Base-by-base conservation (phyloP, 2,113 vertebrate genomes). In the Otus sunia region DNA sequence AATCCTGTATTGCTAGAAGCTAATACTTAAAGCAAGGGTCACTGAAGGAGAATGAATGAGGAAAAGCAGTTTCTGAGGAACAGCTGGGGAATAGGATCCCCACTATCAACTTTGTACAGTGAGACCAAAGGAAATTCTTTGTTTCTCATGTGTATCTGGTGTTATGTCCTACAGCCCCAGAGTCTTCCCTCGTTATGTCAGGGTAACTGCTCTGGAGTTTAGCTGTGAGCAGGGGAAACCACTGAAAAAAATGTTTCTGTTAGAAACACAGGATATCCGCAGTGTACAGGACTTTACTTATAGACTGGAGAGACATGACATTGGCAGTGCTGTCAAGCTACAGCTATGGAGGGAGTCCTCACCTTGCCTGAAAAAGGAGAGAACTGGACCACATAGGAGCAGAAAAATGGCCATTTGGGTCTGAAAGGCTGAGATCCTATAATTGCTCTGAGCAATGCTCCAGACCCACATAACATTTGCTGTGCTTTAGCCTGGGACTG, bases 291-390 rank as follows among this genome's bases (percentile, higher is more conserved):
- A 8, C 14, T 45, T 63, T 9, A 8, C 53, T 81, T 81, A 20
- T 7, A 13, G 72, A 43, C 20, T 7, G 25, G 27, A 49, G 15
- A 60, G 16, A 30, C 2, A 0, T 4, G 11, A 3, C 21, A 5
- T 3, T 79, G 67, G 56, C 43, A 63, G n/a, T 2, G 4, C 43
- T 76, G 26, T 39, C 3, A 18, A 62, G 45, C 16, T 36, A 9
- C 59, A 62, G 1, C 55, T 49, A 1, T 4, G 19, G 26, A 64
- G 9, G 36, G 26, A 64, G 10, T 52, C 59, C 66, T 66, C 30
- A 36, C 12, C 11, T 85, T 79, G 62, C 30, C 55, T 69, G 32
- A 55, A 1, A 2, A 10, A 72, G 11, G 32, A 25, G 21, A 64
- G 11, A 63, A 25, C 18, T 22, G 25, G 32, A 11, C 6, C 29